A percentile compares a stretch with the other conserved stretches of the same genome.
phyloP scores from a whole-genome alignment of 2,888 invertebrate species.

The Nephrotoma flavescens region DNA sequence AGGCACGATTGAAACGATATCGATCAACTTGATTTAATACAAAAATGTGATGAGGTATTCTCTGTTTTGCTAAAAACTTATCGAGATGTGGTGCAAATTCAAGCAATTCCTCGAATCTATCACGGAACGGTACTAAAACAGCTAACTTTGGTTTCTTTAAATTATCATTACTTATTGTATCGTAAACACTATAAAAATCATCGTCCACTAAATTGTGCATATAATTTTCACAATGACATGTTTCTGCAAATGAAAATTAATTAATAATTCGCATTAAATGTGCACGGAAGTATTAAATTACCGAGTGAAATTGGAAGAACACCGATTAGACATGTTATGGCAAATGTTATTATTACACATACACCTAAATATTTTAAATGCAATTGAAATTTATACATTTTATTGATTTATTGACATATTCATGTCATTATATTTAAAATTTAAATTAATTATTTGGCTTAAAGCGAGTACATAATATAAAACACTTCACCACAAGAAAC shows the following conservation, averaged over 20 bases:
- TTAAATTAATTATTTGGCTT: background rate
- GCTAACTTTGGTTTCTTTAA: slow-evolving; percentile 48
- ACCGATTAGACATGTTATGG: slow-evolving; percentile 29
- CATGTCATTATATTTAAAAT: background rate
- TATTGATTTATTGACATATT: background rate
- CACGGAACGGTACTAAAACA: slow-evolving; percentile 86
- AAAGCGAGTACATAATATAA: background rate
- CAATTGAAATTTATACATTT: background rate
- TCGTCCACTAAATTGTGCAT: background rate
- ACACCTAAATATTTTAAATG: slow-evolving; percentile 25
- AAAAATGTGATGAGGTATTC: slow-evolving; percentile 69
- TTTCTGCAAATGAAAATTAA: slow-evolving; percentile 8
- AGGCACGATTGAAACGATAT: slow-evolving; percentile 89
- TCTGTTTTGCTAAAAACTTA: slow-evolving; percentile 64
- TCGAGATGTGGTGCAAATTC: slow-evolving; percentile 85
- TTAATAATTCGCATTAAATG: background rate
- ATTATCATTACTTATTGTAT: background rate
- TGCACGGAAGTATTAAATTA: slow-evolving; percentile 16
- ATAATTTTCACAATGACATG: slow-evolving; percentile 12
- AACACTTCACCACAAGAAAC: background rate
- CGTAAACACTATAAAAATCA: background rate
- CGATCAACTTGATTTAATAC: slow-evolving; percentile 83
- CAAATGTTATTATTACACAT: slow-evolving; percentile 31
- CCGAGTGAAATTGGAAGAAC: slow-evolving; percentile 29
- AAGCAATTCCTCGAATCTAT: slow-evolving; percentile 90